A percentile compares a stretch with the other conserved stretches of the same genome.
Evolutionary conservation across 2,888 invertebrate genomes (phyloP).

Genomic region (Erpobdella octoculata): DNA sequence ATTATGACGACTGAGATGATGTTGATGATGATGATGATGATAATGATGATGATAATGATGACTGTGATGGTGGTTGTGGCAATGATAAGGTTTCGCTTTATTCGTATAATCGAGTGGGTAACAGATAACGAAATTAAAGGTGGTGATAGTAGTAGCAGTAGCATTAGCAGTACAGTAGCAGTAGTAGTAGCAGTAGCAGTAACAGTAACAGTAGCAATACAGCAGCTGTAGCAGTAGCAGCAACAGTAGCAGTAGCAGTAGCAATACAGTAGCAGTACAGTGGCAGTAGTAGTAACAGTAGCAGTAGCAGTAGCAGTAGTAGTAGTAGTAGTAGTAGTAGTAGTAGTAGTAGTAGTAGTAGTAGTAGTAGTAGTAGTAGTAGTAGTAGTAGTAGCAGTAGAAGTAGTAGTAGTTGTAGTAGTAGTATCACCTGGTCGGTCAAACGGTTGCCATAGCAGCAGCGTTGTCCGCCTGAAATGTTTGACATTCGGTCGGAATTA

Average conservation of each 20-base stretch:
- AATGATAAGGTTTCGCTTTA: too few species aligned
- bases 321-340: constrained; percentile 1
- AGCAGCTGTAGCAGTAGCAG: neutral
- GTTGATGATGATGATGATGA: neutral
- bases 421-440: too few species aligned
- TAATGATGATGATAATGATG: neutral
- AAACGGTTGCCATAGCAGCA: too few species aligned
- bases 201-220: neutral
- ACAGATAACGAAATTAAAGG: too few species aligned
- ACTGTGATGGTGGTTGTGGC: too few species aligned
- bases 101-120: too few species aligned
- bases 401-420: neutral
- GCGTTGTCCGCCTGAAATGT: constrained; percentile 2
- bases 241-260: constrained; percentile 1
- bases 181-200: constrained; percentile 1
- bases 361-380: constrained; percentile 1
- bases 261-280: neutral
- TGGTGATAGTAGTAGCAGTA: neutral
- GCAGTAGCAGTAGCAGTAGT: neutral
- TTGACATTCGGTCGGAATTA: neutral
- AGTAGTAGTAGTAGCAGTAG: constrained; percentile 1
- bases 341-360: constrained; percentile 1
- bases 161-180: neutral
- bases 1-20: neutral
- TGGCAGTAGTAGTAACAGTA: constrained; percentile 1